A percentile compares a stretch with the other conserved stretches of the same genome.
Evolutionary conservation across 2,888 invertebrate genomes (phyloP).

Genomic region (Rhagium mordax): DNA sequence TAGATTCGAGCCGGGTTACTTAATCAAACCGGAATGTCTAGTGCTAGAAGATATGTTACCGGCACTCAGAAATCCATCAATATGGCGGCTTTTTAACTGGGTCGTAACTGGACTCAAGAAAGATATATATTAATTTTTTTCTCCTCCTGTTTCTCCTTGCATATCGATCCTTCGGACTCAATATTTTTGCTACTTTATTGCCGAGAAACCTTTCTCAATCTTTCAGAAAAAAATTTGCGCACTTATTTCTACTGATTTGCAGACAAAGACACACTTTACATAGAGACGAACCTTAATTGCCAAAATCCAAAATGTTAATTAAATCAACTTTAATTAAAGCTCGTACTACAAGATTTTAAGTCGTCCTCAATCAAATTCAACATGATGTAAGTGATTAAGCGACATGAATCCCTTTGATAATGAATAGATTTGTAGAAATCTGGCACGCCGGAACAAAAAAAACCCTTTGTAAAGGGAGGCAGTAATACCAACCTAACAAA

Average conservation of each 20-base stretch:
- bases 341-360: constrained; percentile 17
- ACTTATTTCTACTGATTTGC: too few species aligned
- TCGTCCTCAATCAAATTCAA: constrained; percentile 34
- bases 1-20: neutral
- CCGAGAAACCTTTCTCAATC: too few species aligned
- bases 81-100: too few species aligned
- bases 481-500: constrained; percentile 27
- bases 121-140: too few species aligned
- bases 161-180: too few species aligned
- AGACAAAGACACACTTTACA: neutral
- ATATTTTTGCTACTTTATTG: too few species aligned
- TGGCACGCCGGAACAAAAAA: constrained; percentile 13
- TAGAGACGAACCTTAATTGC: constrained; percentile 1
- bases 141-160: too few species aligned
- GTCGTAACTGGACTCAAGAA: too few species aligned
- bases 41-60: neutral
- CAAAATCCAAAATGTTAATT: constrained; percentile 31
- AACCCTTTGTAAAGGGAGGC: constrained; percentile 33
- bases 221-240: too few species aligned
- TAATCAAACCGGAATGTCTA: neutral
- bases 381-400: constrained; percentile 30
- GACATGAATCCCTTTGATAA: constrained; percentile 23
- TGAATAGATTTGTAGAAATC: constrained; percentile 31
- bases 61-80: too few species aligned
- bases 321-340: constrained; percentile 26